These are phyloP conservation scores for Tapirus terrestris DNA, from an alignment of 2,113 vertebrate species.

Conservation along the genomic window DNA sequence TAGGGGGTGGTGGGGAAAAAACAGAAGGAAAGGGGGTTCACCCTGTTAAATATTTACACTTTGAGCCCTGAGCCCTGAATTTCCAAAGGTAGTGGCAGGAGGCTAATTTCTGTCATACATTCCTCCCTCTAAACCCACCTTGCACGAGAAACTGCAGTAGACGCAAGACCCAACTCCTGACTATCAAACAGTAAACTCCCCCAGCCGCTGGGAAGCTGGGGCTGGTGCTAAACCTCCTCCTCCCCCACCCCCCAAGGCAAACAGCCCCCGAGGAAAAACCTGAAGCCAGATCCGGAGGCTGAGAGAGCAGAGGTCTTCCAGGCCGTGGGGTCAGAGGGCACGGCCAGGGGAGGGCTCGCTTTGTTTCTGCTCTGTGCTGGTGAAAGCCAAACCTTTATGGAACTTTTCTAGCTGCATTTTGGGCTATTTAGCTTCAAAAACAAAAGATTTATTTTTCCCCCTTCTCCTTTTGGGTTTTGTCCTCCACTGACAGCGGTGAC, in stretches of 20 bases:
- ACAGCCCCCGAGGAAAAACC: conserved; percentile 78
- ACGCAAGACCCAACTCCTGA: conserved; percentile 89
- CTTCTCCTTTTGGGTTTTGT: conserved; percentile 83
- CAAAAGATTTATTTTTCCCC: conserved; percentile 86
- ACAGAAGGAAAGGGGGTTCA: conserved; percentile 61
- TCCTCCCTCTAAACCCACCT: conserved; percentile 89
- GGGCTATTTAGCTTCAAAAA: conserved; percentile 87
- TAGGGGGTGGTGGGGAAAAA: conserved; percentile 45
- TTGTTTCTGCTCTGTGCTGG: conserved; percentile 87
- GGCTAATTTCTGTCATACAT: conserved; percentile 84
- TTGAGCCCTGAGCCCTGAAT: conserved; percentile 72
- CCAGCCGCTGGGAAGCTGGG: conserved; percentile 86
- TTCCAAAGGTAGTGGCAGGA: conserved; percentile 81
- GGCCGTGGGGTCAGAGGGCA: conserved; percentile 88
- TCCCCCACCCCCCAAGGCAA: conserved; percentile 74
- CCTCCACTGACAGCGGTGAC: conserved; percentile 81
- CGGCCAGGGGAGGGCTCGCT: conserved; percentile 85
- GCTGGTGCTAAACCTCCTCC: conserved; percentile 81
- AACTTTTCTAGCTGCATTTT: conserved; percentile 87
- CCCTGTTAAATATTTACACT: conserved; percentile 84
- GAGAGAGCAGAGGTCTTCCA: conserved; percentile 83
- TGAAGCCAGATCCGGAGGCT: conserved; percentile 79
- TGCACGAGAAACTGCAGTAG: conserved; percentile 84
- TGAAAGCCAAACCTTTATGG: conserved; percentile 88
- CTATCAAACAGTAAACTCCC: conserved; percentile 90